Percentiles rank a stretch among this genome's conserved stretches.
Evolutionary conservation across 2,888 invertebrate genomes (phyloP).

Genomic region (Artemia sinica): DNA sequence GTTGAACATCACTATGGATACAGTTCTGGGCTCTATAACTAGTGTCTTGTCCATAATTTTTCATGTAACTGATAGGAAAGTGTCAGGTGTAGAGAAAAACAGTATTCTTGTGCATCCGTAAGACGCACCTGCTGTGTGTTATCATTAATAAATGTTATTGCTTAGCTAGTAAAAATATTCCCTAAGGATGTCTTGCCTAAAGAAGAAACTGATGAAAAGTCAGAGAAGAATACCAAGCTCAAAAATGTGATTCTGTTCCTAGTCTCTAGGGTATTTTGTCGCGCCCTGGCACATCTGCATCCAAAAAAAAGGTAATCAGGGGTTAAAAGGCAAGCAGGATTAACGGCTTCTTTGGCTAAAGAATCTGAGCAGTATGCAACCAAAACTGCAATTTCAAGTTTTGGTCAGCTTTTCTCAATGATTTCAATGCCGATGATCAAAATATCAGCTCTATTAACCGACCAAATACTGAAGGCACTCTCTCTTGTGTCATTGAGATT

Average conservation of each 20-base stretch:
- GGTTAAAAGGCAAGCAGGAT: slow-evolving; percentile 27
- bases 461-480: slow-evolving; percentile 49
- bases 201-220: slow-evolving; percentile 26
- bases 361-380: slow-evolving; percentile 29
- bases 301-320: slow-evolving; percentile 42
- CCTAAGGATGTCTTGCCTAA: slow-evolving; percentile 55
- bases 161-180: slow-evolving; percentile 61
- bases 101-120: slow-evolving; percentile 51
- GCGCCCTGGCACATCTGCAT: slow-evolving; percentile 46
- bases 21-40: slow-evolving; percentile 60
- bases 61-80: slow-evolving; percentile 33
- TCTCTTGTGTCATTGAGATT: slow-evolving; percentile 55
- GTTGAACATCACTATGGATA: slow-evolving; percentile 61
- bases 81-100: slow-evolving; percentile 33
- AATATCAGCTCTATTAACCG: slow-evolving; percentile 52
- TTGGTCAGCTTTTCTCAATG: slow-evolving; percentile 57
- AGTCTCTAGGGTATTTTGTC: slow-evolving; percentile 61
- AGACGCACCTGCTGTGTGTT: slow-evolving; percentile 54
- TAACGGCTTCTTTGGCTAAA: slow-evolving; percentile 24
- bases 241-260: slow-evolving; percentile 26
- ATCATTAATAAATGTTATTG: slow-evolving; percentile 57
- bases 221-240: slow-evolving; percentile 25
- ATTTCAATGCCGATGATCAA: slow-evolving; percentile 54
- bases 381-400: slow-evolving; percentile 47
- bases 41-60: slow-evolving; percentile 57